Evolutionary conservation across 2,113 vertebrate genomes (phyloP).

Genomic region (Poecile atricapillus): DNA sequence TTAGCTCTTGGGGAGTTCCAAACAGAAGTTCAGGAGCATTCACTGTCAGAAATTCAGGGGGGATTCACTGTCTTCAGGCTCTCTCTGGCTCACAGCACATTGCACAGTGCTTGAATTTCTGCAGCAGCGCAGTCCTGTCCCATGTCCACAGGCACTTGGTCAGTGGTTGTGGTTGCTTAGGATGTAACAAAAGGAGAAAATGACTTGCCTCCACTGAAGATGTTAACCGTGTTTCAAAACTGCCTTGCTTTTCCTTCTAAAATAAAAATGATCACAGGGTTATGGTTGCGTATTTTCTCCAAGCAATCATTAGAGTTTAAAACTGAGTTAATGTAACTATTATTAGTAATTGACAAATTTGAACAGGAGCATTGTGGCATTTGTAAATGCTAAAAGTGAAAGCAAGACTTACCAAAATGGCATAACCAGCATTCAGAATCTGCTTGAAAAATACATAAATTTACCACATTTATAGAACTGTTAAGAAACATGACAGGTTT

Average conservation of each 20-base stretch:
- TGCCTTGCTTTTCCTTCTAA: neutral
- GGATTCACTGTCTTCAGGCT: neutral
- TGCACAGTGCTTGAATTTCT: neutral
- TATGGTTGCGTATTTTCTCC: neutral
- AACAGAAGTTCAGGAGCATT: neutral
- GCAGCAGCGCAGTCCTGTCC: neutral
- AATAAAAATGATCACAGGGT: neutral
- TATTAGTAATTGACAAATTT: neutral
- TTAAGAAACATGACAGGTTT: neutral
- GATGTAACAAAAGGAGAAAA: neutral
- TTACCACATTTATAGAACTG: neutral
- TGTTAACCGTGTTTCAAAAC: neutral
- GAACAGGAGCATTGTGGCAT: neutral
- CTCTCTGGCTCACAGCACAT: neutral
- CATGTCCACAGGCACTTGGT: fast-evolving
- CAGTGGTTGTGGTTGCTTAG: fast-evolving
- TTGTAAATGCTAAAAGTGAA: neutral
- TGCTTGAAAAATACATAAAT: neutral
- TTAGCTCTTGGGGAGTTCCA: neutral
- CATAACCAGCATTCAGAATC: neutral
- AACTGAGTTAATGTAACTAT: neutral
- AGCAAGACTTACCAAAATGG: neutral
- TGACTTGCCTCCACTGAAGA: neutral
- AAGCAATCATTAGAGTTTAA: neutral
- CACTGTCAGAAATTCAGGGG: too few relatives aligned